Conservation (phyloP, 1,140 invertebrate species). For the Drosophila funebris region DNA sequence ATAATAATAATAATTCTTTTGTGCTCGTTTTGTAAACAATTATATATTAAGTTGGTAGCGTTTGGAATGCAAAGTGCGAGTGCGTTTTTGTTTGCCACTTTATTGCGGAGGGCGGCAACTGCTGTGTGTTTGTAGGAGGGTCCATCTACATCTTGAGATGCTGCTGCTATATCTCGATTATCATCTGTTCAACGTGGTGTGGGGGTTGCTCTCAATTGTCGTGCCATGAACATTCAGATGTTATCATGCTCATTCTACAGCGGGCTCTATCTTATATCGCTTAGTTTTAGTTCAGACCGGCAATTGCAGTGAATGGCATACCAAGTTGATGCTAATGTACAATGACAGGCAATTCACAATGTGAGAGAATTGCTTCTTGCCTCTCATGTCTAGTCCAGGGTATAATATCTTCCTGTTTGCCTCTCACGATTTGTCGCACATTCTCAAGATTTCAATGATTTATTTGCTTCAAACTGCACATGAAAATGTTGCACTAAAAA, state of each 20-base stretch:
- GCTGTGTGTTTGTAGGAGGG: not conserved
- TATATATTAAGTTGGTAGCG: constrained; percentile 68
- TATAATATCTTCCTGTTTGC: no score
- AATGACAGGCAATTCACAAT: not conserved
- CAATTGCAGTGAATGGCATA: not conserved
- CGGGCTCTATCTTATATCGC: constrained; percentile 3
- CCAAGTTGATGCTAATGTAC: not conserved
- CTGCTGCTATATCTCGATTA: constrained; percentile 15
- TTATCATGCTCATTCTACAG: not conserved
- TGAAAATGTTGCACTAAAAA: constrained; percentile 67
- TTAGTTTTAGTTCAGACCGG: constrained; percentile 1
- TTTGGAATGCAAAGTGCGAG: constrained; percentile 69
- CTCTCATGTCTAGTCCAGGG: not conserved
- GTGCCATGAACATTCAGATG: not conserved
- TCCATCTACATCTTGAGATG: not conserved
- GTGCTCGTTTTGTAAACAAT: constrained; percentile 71
- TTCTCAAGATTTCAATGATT: constrained; percentile 58
- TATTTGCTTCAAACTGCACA: constrained; percentile 57
- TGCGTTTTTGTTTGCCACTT: constrained; percentile 39
- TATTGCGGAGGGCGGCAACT: not conserved
- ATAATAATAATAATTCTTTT: constrained; percentile 61
- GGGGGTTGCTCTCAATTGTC: not conserved
- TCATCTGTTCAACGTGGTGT: not conserved
- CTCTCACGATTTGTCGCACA: not conserved
- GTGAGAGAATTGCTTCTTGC: not conserved